phyloP scores from a whole-genome alignment of 2,888 invertebrate genomes.

The Altica lythri region DNA sequence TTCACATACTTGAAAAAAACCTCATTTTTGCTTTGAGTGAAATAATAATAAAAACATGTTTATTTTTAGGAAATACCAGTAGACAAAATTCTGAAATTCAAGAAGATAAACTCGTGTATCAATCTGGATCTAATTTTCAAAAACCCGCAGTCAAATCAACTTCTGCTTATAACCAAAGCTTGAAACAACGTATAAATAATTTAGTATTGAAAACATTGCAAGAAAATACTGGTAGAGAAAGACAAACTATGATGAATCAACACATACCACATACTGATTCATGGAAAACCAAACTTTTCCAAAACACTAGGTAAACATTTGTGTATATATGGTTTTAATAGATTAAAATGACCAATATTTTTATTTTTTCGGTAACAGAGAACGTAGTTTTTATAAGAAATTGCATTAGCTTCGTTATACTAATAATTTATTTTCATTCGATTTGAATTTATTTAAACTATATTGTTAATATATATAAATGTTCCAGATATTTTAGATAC shows the following conservation, averaged over 20 bases:
- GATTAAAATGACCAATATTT: not conserved
- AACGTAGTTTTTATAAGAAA: no score
- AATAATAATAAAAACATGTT: no score
- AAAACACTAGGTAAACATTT: constrained; percentile 63
- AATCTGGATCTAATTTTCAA: constrained; percentile 19
- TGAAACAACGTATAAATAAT: constrained; percentile 87
- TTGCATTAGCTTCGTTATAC: no score
- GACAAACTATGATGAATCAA: constrained; percentile 54
- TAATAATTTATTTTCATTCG: no score
- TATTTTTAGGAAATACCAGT: constrained; percentile 26
- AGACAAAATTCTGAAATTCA: constrained; percentile 24
- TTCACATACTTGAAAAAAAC: no score
- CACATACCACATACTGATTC: constrained; percentile 63
- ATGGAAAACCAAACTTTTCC: constrained; percentile 81
- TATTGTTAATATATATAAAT: no score
- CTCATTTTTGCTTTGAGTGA: no score
- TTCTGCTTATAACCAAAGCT: constrained; percentile 71
- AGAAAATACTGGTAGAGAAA: constrained; percentile 75
- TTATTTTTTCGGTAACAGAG: no score
- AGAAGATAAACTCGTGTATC: constrained; percentile 21
- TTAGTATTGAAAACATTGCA: constrained; percentile 88
- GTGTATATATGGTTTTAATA: not conserved
- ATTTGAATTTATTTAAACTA: no score
- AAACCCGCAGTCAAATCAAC: constrained; percentile 28
- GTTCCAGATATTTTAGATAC: no score